Base-by-base conservation (phyloP, 2,888 invertebrate species). In the Mycalesis mineus region DNA sequence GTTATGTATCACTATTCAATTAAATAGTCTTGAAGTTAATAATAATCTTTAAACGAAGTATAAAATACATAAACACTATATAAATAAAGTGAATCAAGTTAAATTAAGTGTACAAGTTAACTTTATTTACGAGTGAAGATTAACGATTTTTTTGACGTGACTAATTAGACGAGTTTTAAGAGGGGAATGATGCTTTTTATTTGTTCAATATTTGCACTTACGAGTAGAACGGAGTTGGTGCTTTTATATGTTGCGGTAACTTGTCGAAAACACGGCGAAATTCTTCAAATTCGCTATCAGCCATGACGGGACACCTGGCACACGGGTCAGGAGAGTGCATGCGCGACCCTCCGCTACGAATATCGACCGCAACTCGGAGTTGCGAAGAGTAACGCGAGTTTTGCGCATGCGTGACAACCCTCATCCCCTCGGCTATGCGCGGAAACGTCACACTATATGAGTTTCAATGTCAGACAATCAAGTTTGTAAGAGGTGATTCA, bases 281-380 rank as follows among this genome's bases (percentile, higher is more conserved):
- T 92, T 97, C 96, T 88, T 97, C 97, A 90, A 96, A 97, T 89
- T 97, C 97, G 83, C 94, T 94, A 91, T 97, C 97, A 75, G 96
- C 97, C 97, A 97, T 97, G 90, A 91, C 91, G 91, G 78, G 86
- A 75, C 85, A 83, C 77, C 95, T 95, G 96, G 95, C 95, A 88
- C 95, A 93, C 69, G 68, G 68, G 66, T 67, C 71, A 64, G 72
- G 67, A 67, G 66, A 60, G 63, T 82, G 82, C 86, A 84, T 83
- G 88, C 88, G 85, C 80, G 78, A 63, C 62, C 50, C 36, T 66
- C 52, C 73, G 61, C 72, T 68, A 68, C 70, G 65, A 65, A 64
- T 87, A 89, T 88, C 80, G 88, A 88, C 78, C 85, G 69, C 59
- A 62, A 41, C 48, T 51, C 55, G 58, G 64, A 63, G 36, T 55